phyloP scores from a whole-genome alignment of 2,888 invertebrate genomes.

The Drosophila dives region DNA sequence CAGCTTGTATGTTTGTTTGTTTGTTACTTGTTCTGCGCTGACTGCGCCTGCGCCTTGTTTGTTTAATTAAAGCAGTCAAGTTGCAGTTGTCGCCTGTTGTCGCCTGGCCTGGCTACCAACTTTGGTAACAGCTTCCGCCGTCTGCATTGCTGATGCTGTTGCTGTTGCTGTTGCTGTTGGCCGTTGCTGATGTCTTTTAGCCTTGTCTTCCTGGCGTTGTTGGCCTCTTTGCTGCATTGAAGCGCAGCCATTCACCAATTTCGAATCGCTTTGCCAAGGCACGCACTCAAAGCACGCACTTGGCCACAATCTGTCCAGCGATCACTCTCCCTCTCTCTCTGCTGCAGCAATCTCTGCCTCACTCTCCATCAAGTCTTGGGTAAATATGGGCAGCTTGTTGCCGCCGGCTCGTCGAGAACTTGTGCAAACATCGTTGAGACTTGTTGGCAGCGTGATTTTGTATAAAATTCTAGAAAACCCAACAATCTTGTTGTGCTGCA shows the following conservation, averaged over 20 bases:
- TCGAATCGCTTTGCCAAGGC: constrained; percentile 39
- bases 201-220: constrained; percentile 3
- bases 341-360: constrained; percentile 21
- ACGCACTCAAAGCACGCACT: constrained; percentile 48
- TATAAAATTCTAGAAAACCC: constrained; percentile 65
- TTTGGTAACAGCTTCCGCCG: constrained; percentile 79
- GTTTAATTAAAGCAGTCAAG: constrained; percentile 74
- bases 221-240: constrained; percentile 71
- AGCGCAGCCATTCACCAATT: constrained; percentile 77
- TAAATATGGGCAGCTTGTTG: constrained; percentile 62
- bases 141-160: constrained; percentile 29
- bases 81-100: constrained; percentile 42
- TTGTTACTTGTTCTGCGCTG: constrained; percentile 29
- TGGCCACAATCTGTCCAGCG: constrained; percentile 22
- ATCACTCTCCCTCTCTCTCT: constrained; percentile 19
- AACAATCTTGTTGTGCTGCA: constrained; percentile 40
- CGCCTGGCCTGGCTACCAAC: constrained; percentile 61
- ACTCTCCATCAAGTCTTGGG: constrained; percentile 64
- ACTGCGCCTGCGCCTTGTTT: constrained; percentile 60
- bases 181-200: background rate
- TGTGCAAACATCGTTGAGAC: constrained; percentile 81
- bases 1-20: constrained; percentile 31
- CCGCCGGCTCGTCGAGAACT: constrained; percentile 51
- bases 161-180: constrained; percentile 11
- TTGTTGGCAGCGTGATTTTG: constrained; percentile 78